These are phyloP conservation scores for Pseudopodoces humilis DNA, from an alignment of 2,113 vertebrate species.

Conservation along the genomic window DNA sequence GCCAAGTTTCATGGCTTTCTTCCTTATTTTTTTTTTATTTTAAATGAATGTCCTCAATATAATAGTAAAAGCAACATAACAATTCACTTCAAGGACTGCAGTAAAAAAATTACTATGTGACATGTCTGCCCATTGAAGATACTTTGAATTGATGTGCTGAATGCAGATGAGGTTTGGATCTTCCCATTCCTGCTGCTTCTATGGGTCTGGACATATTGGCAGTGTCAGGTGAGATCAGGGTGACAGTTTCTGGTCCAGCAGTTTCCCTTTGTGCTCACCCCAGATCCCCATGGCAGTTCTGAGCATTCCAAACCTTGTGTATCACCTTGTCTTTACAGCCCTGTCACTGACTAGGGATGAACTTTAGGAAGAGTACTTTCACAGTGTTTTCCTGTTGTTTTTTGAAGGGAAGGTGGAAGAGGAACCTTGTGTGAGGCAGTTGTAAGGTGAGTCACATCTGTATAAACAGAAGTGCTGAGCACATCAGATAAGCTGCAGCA, in stretches of 20 bases:
- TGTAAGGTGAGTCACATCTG: neutral
- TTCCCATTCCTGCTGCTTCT: neutral
- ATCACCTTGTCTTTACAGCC: neutral
- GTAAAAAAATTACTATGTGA: neutral
- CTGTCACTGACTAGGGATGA: fast-evolving
- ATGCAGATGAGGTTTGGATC: neutral
- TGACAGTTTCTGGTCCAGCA: neutral
- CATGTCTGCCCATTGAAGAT: neutral
- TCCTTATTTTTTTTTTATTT: neutral
- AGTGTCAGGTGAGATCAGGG: neutral
- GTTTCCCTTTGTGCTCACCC: neutral
- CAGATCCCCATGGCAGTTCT: fast-evolving
- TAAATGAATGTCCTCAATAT: neutral
- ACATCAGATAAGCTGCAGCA: neutral
- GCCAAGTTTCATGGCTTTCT: neutral
- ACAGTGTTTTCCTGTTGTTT: neutral
- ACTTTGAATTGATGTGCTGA: neutral
- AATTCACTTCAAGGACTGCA: neutral
- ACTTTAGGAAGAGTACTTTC: neutral
- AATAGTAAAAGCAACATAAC: neutral
- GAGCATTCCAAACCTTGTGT: neutral
- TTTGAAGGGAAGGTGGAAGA: neutral
- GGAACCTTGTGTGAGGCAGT: neutral
- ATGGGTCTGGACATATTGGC: neutral
- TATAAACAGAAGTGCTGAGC: constrained; percentile 43